phyloP scores from a whole-genome alignment of 2,888 invertebrate species.

The Sycophila texana region DNA sequence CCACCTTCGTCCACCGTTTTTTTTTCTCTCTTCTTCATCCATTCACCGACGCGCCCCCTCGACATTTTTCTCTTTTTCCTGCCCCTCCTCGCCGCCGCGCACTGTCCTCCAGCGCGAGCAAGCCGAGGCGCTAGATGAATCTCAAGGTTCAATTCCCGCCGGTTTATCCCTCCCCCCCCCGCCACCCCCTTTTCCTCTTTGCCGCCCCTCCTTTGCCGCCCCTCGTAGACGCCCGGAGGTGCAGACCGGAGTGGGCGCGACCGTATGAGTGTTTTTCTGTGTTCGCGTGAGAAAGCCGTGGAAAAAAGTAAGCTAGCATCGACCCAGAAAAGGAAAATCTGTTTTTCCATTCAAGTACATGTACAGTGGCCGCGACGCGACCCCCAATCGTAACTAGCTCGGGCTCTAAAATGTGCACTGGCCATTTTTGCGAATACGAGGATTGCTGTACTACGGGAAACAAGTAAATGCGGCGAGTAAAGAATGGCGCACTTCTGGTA shows the following conservation, averaged over 20 bases:
- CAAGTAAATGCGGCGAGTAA: too few relatives aligned
- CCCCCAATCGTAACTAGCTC: too few relatives aligned
- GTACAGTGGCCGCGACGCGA: too few relatives aligned
- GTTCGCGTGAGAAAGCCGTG: constrained; percentile 32
- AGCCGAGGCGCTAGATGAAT: constrained; percentile 70
- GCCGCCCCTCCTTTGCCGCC: too few relatives aligned
- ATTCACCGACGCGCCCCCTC: constrained; percentile 46
- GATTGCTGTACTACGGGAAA: too few relatives aligned
- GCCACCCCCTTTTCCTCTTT: constrained; percentile 58
- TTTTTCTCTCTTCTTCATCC: constrained; percentile 22
- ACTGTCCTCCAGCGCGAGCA: constrained; percentile 17
- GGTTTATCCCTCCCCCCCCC: constrained; percentile 67
- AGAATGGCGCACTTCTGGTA: neutral
- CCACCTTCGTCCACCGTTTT: neutral
- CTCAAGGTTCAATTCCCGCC: constrained; percentile 71
- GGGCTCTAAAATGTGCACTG: too few relatives aligned
- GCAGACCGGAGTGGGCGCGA: constrained; percentile 54
- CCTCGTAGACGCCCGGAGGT: constrained; percentile 55
- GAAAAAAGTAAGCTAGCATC: constrained; percentile 2
- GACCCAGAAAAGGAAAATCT: constrained; percentile 39
- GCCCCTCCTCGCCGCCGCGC: constrained; percentile 46
- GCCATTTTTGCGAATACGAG: too few relatives aligned
- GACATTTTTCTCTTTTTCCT: constrained; percentile 33
- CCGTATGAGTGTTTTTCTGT: constrained; percentile 55
- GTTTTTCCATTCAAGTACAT: constrained; percentile 27